phyloP scores from a whole-genome alignment of 2,888 invertebrate species.

The Drosophila emarginata region DNA sequence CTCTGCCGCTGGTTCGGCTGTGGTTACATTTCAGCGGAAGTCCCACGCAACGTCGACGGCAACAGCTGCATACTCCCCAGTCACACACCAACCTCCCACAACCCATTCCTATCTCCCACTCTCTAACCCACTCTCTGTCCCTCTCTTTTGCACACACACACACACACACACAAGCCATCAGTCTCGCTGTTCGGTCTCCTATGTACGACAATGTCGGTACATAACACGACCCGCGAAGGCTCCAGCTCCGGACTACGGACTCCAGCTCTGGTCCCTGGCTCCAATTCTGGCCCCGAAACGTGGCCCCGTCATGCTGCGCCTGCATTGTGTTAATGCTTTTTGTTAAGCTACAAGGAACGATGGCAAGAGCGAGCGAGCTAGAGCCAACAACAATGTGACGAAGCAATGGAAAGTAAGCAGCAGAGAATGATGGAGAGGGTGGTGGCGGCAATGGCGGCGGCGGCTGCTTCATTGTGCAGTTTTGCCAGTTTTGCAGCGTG shows the following conservation, averaged over 20 bases:
- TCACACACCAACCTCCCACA: neutral
- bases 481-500: constrained; percentile 75
- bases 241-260: constrained; percentile 22
- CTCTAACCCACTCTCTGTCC: constrained; percentile 25
- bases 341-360: constrained; percentile 68
- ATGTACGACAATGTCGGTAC: constrained; percentile 75
- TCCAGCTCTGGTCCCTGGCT: constrained; percentile 27
- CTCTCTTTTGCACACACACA: too few relatives aligned
- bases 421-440: constrained; percentile 1
- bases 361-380: neutral
- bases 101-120: neutral
- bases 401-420: neutral
- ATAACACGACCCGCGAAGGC: constrained; percentile 71
- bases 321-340: constrained; percentile 78
- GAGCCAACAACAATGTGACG: constrained; percentile 32
- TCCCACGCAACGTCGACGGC: constrained; percentile 75
- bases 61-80: constrained; percentile 65
- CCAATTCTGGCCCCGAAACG: constrained; percentile 43
- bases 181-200: constrained; percentile 21
- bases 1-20: constrained; percentile 54
- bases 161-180: too few relatives aligned
- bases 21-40: constrained; percentile 76
- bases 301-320: constrained; percentile 74
- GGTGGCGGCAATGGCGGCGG: neutral
- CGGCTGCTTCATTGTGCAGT: constrained; percentile 62